phyloP scores from a whole-genome alignment of 2,797 vertebrate species.

The Gephyroberyx darwinii region DNA sequence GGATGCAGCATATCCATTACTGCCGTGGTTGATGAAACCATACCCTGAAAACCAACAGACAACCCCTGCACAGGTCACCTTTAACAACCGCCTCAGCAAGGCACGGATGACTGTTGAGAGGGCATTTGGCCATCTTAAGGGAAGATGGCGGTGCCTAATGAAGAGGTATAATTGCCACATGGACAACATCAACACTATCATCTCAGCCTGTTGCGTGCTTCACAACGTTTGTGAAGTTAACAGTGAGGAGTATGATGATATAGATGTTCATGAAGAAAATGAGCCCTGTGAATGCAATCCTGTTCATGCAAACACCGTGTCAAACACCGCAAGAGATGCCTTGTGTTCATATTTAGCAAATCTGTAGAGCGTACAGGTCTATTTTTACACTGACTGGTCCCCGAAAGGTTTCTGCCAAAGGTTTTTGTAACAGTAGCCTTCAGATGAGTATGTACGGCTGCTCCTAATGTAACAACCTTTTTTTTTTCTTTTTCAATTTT shows the following conservation, averaged over 20 bases:
- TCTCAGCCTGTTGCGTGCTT: background rate
- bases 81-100: no score
- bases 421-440: background rate
- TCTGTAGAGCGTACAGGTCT: background rate
- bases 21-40: no score
- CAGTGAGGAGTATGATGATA: background rate
- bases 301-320: background rate
- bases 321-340: background rate
- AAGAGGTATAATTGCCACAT: background rate
- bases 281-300: background rate
- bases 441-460: no score
- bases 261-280: background rate
- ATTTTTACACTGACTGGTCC: background rate
- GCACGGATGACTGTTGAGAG: no score
- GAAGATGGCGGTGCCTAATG: background rate
- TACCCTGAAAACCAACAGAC: no score
- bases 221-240: background rate
- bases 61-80: no score
- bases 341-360: background rate
- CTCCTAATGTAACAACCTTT: no score
- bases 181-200: background rate
- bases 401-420: background rate
- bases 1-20: background rate
- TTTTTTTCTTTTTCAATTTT: no score
- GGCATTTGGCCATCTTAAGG: no score